Evolutionary conservation across 2,888 invertebrate species (phyloP), one percentile per base, ranked within the genome.

Genomic region (Cosmopolites sordidus): DNA sequence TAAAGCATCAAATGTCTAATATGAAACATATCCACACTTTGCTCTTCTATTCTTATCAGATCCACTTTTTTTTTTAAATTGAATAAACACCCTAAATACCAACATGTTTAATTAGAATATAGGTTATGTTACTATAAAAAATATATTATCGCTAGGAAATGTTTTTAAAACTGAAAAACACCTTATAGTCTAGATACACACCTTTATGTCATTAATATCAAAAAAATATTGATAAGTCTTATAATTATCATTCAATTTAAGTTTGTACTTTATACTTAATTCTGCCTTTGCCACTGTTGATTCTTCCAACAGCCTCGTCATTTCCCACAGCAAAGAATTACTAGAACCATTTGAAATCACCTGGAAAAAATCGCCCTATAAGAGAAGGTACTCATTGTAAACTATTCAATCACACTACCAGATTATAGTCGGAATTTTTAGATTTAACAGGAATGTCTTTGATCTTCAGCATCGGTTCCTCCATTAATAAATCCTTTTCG

Each of bases 241-340:
- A 51, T 69, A 66, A 16, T 66, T 62, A 44, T 61, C 66, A 14
- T 68, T 66, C 44, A 72, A 72, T 46, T 73, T 72, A 54, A 73
- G 64, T 51, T 76, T 74, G 68, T 86, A 88, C 64, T 80, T 75
- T 3, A 84, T 73, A 39, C 76, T 76, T 69, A 87, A 87, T 62
- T 82, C 81, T 27, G 83, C 79, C 71, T 83, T 83, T 2, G 83
- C 67, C 64, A 77, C 66, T 63, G 73, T 55, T 63, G 74, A 53
- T 68, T 78, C 60, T 63, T 75, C 66, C 57, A 69, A 71, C 43
- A 73, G 67, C 54, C 76, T 69, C 30, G 76, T 16, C 39, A 74
- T 56, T 71, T 93, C 90, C 87, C 92, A 94, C 77, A 93, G 81
- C 69, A 87, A 92, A 0, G 89, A 88, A 0, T 87, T 85, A 47